These are phyloP conservation scores for Calyptomena viridis DNA, from an alignment of 2,113 vertebrate species.

Conservation along the genomic window DNA sequence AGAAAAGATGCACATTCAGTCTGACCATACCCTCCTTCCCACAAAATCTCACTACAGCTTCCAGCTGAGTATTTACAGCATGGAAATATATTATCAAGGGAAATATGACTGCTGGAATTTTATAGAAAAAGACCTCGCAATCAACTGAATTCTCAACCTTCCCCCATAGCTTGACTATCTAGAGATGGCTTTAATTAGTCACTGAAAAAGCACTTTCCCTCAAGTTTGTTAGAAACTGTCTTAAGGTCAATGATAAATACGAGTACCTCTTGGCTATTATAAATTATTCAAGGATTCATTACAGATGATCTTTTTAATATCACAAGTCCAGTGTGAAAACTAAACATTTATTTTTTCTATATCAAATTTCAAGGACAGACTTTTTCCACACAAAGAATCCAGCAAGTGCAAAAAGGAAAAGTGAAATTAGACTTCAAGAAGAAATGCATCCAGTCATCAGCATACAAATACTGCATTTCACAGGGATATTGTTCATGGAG, in stretches of 20 bases:
- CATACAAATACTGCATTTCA: not conserved
- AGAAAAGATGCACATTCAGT: not conserved
- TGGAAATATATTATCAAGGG: not conserved
- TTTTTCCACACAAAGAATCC: not conserved
- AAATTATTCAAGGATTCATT: not conserved
- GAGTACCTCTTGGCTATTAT: not conserved
- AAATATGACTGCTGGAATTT: not conserved
- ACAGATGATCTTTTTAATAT: not conserved
- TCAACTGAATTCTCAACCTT: not conserved
- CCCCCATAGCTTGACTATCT: not conserved
- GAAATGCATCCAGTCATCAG: slow-evolving; percentile 45
- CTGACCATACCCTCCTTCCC: not conserved
- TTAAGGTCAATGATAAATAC: not conserved
- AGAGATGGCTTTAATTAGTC: not conserved
- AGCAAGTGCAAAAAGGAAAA: not conserved
- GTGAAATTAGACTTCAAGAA: not conserved
- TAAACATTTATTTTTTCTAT: not conserved
- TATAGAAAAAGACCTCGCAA: not conserved
- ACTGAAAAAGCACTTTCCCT: not conserved
- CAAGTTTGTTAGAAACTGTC: not conserved
- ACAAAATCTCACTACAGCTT: not conserved
- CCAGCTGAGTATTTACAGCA: not conserved
- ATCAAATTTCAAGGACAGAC: not conserved
- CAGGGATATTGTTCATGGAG: not conserved
- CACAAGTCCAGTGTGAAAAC: not conserved